These are phyloP conservation scores for Brachionichthys hirsutus DNA, from an alignment of 2,113 vertebrate species.

Conservation along the genomic window DNA sequence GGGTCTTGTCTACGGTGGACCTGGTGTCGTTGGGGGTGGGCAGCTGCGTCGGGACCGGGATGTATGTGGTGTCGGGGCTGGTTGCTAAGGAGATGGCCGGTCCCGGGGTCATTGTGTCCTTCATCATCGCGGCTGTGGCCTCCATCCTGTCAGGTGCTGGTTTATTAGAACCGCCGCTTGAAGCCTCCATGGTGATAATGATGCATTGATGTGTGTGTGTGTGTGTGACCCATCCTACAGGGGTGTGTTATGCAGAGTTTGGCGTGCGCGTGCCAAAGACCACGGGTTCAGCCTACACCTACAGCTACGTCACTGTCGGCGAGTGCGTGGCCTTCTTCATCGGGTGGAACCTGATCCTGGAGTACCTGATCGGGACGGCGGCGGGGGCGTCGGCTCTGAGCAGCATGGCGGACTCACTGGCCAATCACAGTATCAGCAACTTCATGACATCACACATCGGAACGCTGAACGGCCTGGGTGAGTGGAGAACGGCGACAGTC, in stretches of 20 bases:
- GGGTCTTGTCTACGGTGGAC: slow-evolving; percentile 94
- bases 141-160: slow-evolving; percentile 96
- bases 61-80: slow-evolving; percentile 96
- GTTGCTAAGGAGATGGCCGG: slow-evolving; percentile 99
- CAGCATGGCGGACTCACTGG: slow-evolving; percentile 98
- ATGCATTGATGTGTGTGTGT: slow-evolving; percentile 4
- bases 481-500: slow-evolving; percentile 49
- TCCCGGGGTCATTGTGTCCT: slow-evolving; percentile 96
- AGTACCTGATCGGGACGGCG: slow-evolving; percentile 96
- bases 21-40: slow-evolving; percentile 96
- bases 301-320: slow-evolving; percentile 97
- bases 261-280: slow-evolving; percentile 97
- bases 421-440: slow-evolving; percentile 95
- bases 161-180: not conserved
- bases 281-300: slow-evolving; percentile 96
- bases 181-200: slow-evolving; percentile 2
- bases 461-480: slow-evolving; percentile 89
- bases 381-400: slow-evolving; percentile 94
- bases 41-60: slow-evolving; percentile 96
- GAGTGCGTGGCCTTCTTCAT: slow-evolving; percentile 98
- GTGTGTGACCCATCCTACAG: slow-evolving; percentile 69
- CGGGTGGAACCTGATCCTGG: slow-evolving; percentile 97
- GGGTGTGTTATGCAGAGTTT: slow-evolving; percentile 98
- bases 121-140: slow-evolving; percentile 94
- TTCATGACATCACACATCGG: slow-evolving; percentile 91